Percentiles rank a stretch among this genome's conserved stretches.
Conservation (phyloP, 2,797 vertebrate species). For the Pteropus rufus region DNA sequence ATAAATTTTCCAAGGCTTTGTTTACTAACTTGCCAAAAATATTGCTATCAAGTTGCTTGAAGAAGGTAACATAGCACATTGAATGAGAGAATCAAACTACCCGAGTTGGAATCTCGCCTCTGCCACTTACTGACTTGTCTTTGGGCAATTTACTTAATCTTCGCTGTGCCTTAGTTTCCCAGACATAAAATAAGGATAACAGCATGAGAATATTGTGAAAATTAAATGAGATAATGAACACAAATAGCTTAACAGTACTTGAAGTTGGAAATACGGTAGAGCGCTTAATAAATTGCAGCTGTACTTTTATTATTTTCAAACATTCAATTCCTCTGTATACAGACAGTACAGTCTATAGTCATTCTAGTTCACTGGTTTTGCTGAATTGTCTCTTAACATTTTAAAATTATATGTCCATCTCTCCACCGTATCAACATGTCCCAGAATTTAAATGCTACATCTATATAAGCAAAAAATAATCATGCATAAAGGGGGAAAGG, state of each 20-base stretch:
- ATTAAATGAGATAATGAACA: constrained; percentile 4
- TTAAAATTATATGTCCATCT: no score
- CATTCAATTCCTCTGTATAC: neutral
- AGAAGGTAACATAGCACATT: neutral
- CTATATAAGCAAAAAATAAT: neutral
- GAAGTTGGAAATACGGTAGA: neutral
- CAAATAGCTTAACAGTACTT: neutral
- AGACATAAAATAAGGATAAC: neutral
- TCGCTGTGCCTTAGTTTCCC: neutral
- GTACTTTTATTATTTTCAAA: neutral
- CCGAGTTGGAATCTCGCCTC: neutral
- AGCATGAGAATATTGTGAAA: neutral
- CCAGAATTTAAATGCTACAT: neutral
- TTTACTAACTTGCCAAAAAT: neutral
- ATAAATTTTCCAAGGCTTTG: neutral
- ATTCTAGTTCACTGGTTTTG: neutral
- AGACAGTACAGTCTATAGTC: neutral
- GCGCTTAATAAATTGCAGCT: neutral
- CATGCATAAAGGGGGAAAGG: neutral
- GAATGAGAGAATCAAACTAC: neutral
- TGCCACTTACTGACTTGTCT: neutral
- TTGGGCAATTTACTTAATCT: neutral
- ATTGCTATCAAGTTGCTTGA: neutral
- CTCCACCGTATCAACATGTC: neutral
- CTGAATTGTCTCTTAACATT: no score